Evolutionary conservation across 2,888 invertebrate genomes (phyloP), one percentile per base, ranked within the genome.

Genomic region (Chaitophorus viminalis): DNA sequence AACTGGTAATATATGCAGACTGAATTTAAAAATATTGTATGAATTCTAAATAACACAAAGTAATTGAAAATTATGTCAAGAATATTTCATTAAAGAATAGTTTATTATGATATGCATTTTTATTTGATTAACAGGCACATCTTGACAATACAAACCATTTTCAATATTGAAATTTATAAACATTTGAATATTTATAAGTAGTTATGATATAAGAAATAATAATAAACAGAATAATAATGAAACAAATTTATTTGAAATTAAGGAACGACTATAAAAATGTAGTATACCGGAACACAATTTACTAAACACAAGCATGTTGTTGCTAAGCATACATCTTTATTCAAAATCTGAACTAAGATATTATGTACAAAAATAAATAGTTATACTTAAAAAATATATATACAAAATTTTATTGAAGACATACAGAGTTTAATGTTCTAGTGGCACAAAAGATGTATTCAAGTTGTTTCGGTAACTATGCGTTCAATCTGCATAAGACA

Each of bases 401-500:
- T 81, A 87, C 87, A 87, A 72, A 33, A 87, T 60, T 81, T n/a
- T 87, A 65, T 75, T 79, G 39, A 31, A 70, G 33, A 81, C 65
- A 79, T 87, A 87, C 87, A 87, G 87, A 87, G 87, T 87, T 72
- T 72, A 79, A 39, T 81, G 74, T 87, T 87, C 81, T 87, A 87
- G 87, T 87, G 87, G 87, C 87, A 87, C 81, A 81, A 81, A 81
- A 81, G 29, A 81, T 74, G 65, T 70, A 78, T 81, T 60, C 31
- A 87, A 75, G 18, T 81, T 0, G 39, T 74, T 84, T 74, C 5
- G 46, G 81, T 87, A 87, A 87, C 74, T 81, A 74, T 75, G 72
- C 65, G 8, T 87, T 92, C 94, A 97, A 93, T 97, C 97, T 90
- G 96, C 95, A 92, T 98, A 95, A 90, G 98, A 98, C 91, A 99